A percentile compares a stretch with the other conserved stretches of the same genome.
These are phyloP conservation scores for Pseudomugil gertrudae DNA, from an alignment of 2,797 vertebrate genomes.

Conservation along the genomic window DNA sequence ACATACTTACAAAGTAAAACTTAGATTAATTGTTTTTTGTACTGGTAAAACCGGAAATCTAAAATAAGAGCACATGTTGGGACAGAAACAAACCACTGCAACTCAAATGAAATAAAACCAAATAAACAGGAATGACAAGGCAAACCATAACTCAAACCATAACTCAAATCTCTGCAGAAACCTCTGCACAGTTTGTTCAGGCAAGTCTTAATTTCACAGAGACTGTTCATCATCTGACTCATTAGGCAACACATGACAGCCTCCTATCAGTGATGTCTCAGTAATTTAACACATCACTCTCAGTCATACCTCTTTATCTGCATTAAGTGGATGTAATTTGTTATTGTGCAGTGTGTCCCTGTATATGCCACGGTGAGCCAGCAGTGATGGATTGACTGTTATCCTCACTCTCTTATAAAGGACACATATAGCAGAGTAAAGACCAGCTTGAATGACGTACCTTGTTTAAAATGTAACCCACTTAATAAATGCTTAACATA, in stretches of 20 bases:
- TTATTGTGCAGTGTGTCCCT: background rate
- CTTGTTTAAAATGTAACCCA: background rate
- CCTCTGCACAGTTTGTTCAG: constrained; percentile 13
- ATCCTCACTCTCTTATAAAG: background rate
- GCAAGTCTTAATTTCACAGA: constrained; percentile 41
- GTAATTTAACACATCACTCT: constrained; percentile 6
- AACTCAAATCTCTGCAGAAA: background rate
- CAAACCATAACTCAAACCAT: background rate
- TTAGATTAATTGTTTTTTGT: too few relatives aligned
- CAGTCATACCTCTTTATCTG: background rate
- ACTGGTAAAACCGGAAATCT: background rate
- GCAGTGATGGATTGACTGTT: background rate
- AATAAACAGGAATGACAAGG: background rate
- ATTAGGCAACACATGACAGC: constrained; percentile 56
- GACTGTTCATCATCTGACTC: constrained; percentile 55
- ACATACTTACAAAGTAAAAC: too few relatives aligned
- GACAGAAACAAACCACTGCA: background rate
- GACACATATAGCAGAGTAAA: background rate
- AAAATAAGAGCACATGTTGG: background rate
- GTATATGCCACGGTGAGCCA: background rate
- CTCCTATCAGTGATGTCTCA: background rate
- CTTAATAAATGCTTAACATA: background rate
- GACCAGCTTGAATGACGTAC: background rate
- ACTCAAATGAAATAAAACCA: background rate
- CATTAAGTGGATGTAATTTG: background rate